Conservation (phyloP, 1,140 invertebrate species). For the Megathymus violae region DNA sequence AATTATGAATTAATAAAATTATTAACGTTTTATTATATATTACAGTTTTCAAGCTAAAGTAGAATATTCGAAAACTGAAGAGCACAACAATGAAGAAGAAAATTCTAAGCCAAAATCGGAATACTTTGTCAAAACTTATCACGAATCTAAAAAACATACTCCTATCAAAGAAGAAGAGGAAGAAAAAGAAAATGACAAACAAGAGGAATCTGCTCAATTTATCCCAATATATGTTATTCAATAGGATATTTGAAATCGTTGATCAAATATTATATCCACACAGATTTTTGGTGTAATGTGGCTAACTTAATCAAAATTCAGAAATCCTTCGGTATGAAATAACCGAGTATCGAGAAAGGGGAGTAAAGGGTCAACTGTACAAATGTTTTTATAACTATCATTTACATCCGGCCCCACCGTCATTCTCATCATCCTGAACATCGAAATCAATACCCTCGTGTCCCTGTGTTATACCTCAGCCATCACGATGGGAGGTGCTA, state of each 20-base stretch:
- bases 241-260: not conserved
- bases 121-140: slow-evolving; percentile 24
- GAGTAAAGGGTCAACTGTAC: not conserved
- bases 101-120: slow-evolving; percentile 13
- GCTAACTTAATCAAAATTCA: not conserved
- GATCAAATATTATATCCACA: too few relatives aligned
- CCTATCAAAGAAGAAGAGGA: slow-evolving; percentile 21
- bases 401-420: not conserved
- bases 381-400: not conserved
- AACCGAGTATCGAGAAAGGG: not conserved
- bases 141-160: slow-evolving; percentile 9
- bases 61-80: slow-evolving; percentile 24
- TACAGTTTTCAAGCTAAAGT: slow-evolving; percentile 45
- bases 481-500: not conserved
- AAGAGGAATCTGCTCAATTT: slow-evolving; percentile 12
- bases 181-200: slow-evolving; percentile 17
- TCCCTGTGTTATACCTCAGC: not conserved
- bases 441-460: not conserved
- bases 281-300: not conserved
- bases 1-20: too few relatives aligned
- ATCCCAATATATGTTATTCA: slow-evolving; percentile 22
- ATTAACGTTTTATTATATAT: slow-evolving; percentile 3
- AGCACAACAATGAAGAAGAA: slow-evolving; percentile 16
- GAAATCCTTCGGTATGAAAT: not conserved
- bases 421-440: not conserved